Evolutionary conservation across 2,888 invertebrate species (phyloP).

Genomic region (Colostygia pectinataria): DNA sequence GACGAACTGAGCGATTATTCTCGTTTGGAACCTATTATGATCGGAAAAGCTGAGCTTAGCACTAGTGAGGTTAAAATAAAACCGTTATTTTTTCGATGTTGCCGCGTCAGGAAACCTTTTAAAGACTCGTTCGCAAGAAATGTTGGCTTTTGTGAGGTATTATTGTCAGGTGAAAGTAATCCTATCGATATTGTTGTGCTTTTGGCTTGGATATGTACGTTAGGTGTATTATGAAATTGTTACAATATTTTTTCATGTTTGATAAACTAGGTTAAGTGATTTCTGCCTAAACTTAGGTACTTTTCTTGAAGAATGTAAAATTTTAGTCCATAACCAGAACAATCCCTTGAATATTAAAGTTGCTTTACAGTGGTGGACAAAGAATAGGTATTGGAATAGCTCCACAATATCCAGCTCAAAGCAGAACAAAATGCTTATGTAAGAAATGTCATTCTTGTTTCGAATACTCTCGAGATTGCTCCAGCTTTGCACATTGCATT

Average conservation of each 20-base stretch:
- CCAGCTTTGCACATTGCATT: slow-evolving; percentile 28
- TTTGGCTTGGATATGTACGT: slow-evolving; percentile 1
- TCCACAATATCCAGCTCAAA: slow-evolving; percentile 25
- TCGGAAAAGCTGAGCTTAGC: slow-evolving; percentile 30
- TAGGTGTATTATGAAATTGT: background rate
- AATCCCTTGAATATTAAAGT: slow-evolving; percentile 14
- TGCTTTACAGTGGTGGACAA: slow-evolving; percentile 10
- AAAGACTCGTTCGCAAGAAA: slow-evolving; percentile 2
- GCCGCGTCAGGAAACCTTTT: slow-evolving; percentile 22
- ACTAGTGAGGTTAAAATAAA: slow-evolving; percentile 28
- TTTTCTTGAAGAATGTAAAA: slow-evolving; percentile 2
- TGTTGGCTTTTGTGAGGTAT: slow-evolving; percentile 18
- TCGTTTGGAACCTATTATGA: slow-evolving; percentile 34
- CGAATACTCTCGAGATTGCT: slow-evolving; percentile 26
- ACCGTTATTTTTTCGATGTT: slow-evolving; percentile 23
- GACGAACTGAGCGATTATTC: slow-evolving; percentile 30
- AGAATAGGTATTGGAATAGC: slow-evolving; percentile 21
- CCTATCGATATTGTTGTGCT: slow-evolving; percentile 8
- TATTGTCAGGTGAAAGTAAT: slow-evolving; percentile 22
- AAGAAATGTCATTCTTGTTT: slow-evolving; percentile 29
- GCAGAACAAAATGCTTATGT: slow-evolving; percentile 31
- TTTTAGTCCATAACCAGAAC: slow-evolving; percentile 5
- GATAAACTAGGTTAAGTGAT: no score
- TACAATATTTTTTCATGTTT: background rate
- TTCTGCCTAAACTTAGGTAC: background rate